Evolutionary conservation across 2,113 vertebrate species (phyloP).

Genomic region (Uria lomvia): DNA sequence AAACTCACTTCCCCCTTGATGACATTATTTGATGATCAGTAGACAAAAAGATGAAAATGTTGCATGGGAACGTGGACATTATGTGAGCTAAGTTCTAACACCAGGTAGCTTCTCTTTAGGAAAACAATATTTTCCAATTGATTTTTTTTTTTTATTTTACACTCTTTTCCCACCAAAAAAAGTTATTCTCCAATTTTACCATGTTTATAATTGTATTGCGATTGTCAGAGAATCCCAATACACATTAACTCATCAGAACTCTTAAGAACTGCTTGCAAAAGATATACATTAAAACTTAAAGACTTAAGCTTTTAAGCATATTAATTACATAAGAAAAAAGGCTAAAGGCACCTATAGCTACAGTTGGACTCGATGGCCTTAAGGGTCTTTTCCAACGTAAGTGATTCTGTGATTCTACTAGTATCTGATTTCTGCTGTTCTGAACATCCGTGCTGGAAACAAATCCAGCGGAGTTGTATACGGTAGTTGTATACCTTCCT

Average conservation of each 20-base stretch:
- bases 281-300: neutral
- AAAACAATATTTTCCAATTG: neutral
- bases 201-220: neutral
- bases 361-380: fast-evolving
- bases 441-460: neutral
- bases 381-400: neutral
- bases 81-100: neutral
- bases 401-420: neutral
- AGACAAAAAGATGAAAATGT: neutral
- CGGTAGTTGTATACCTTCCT: neutral
- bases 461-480: neutral
- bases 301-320: neutral
- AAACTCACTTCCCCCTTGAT: neutral
- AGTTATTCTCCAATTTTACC: neutral
- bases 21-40: neutral
- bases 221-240: neutral
- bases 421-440: neutral
- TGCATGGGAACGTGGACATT: neutral
- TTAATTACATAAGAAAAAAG: neutral
- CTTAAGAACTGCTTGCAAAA: neutral
- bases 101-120: neutral
- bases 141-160: neutral
- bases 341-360: neutral
- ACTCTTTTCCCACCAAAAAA: neutral
- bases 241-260: neutral